Evolutionary conservation across 2,888 invertebrate species (phyloP).

Genomic region (Drosophila acutilabella): DNA sequence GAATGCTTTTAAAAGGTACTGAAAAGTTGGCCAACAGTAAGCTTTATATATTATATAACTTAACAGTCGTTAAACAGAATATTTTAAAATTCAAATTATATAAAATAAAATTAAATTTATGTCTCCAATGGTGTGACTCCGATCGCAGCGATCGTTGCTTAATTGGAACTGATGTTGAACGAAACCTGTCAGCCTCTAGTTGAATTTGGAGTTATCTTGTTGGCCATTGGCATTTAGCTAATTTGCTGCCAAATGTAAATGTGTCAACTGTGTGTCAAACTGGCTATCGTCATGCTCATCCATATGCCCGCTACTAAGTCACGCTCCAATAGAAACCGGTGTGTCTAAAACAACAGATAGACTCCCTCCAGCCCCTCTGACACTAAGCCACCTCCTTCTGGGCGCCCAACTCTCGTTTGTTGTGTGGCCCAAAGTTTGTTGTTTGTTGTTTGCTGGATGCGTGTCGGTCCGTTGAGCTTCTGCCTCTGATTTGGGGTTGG

Average conservation of each 20-base stretch:
- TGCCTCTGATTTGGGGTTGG: constrained; percentile 58
- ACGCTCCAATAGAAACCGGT: constrained; percentile 76
- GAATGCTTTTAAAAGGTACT: not conserved
- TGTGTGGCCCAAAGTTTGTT: constrained; percentile 48
- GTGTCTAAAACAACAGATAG: constrained; percentile 30
- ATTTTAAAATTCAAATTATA: too few species aligned
- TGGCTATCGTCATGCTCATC: constrained; percentile 58
- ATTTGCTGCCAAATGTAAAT: constrained; percentile 64
- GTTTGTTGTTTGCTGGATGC: constrained; percentile 45
- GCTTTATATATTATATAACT: too few species aligned
- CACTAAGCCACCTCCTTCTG: constrained; percentile 12
- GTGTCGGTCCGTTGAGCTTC: constrained; percentile 59
- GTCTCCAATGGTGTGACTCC: too few species aligned
- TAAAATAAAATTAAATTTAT: not conserved
- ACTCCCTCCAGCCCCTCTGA: not conserved
- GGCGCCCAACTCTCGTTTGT: constrained; percentile 60
- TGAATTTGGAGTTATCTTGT: not conserved
- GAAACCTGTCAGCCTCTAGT: constrained; percentile 7
- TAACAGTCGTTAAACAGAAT: too few species aligned
- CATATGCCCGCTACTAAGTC: constrained; percentile 63
- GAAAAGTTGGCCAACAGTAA: too few species aligned
- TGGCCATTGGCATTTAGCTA: constrained; percentile 57
- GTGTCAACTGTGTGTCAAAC: constrained; percentile 61
- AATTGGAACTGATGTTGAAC: constrained; percentile 18
- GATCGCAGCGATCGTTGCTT: not conserved